These are phyloP conservation scores for Drosophila sturtevanti DNA, from an alignment of 1,140 invertebrate genomes.

Conservation along the genomic window DNA sequence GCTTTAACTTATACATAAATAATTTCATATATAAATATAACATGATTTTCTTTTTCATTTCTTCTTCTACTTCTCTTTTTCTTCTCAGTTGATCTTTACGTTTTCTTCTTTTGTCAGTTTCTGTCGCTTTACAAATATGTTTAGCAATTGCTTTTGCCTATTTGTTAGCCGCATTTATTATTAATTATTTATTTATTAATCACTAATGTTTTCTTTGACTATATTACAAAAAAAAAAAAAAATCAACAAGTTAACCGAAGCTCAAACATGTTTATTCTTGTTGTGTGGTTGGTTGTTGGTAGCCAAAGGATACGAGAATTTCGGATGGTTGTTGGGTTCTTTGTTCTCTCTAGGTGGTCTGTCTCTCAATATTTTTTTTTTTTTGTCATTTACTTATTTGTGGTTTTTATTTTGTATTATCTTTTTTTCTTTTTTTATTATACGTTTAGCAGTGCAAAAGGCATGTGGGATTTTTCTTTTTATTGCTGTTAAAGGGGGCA, in stretches of 20 bases:
- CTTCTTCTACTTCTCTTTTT: neutral
- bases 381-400: neutral
- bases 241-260: constrained; percentile 53
- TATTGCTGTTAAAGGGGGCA: neutral
- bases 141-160: constrained; percentile 57
- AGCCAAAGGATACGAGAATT: constrained; percentile 12
- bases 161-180: neutral
- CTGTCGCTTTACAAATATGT: constrained; percentile 53
- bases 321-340: constrained; percentile 38
- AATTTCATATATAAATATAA: constrained; percentile 63
- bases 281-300: constrained; percentile 16
- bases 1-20: constrained; percentile 12
- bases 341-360: constrained; percentile 72
- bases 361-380: neutral
- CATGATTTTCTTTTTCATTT: constrained; percentile 50
- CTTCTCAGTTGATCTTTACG: neutral
- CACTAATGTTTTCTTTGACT: constrained; percentile 4
- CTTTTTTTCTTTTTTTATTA: neutral
- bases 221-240: neutral
- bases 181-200: constrained; percentile 16
- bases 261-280: constrained; percentile 56
- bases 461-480: constrained; percentile 49
- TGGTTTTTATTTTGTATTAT: neutral
- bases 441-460: constrained; percentile 74
- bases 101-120: constrained; percentile 27